Evolutionary conservation across 2,113 vertebrate species (phyloP), one percentile per base, ranked within the genome.

Genomic region (Notechis scutatus): DNA sequence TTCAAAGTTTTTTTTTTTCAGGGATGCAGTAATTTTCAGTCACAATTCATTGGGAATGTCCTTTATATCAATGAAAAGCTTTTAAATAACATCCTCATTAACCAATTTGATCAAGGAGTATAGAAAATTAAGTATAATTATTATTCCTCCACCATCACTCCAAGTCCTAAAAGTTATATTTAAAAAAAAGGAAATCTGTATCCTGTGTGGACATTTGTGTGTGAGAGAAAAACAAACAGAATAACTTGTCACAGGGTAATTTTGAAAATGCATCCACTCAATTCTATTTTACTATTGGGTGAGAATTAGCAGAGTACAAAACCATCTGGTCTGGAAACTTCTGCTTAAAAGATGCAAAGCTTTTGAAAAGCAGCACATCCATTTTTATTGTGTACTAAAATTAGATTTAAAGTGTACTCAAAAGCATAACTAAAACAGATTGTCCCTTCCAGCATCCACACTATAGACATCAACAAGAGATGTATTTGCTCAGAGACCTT

Each of bases 311-410:
- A 95, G 93, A 96, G 95, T 85, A 93, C 61, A 96, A 95, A 96
- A 93, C 92, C 95, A 97, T 95, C 95, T 95, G 92, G 91, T 95
- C 94, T 90, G 90, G 61, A 95, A 93, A 95, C 74, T 93, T 6
- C n/a, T 29, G 86, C 90, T 96, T 87, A 93, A 89, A 95, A 96
- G 95, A 96, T 95, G 93, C 29, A 94, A 39, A 9, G 4, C 90
- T 96, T 94, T 95, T 92, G 95, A 93, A 96, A 96, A 95, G 91
- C 88, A 92, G 91, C 94, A 47, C 86, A 94, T 94, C 96, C 95
- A 81, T 96, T 96, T 96, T 92, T 96, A 96, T 96, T 96, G 90
- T 95, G 56, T n/a, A 91, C 94, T 97, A 96, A 97, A 97, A 97
- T 97, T 95, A 95, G 93, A 96, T 95, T 95, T 95, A 95, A 96